phyloP scores from a whole-genome alignment of 2,888 invertebrate species.

The Alloplasta piceator region DNA sequence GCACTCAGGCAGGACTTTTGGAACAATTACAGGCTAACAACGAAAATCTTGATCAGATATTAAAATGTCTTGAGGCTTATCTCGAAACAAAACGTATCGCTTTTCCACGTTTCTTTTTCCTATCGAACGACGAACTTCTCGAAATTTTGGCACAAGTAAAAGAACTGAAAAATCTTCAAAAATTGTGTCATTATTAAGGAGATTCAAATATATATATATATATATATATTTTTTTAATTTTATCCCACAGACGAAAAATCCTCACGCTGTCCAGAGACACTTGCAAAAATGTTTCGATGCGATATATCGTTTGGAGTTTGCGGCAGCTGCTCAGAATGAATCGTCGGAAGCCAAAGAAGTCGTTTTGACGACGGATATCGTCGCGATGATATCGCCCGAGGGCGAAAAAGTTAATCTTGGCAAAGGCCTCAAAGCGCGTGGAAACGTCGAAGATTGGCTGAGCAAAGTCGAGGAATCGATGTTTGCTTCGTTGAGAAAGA shows the following conservation, averaged over 20 bases:
- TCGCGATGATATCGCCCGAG: slow-evolving; percentile 96
- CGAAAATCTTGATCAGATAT: slow-evolving; percentile 92
- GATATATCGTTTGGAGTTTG: slow-evolving; percentile 91
- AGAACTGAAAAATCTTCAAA: no score
- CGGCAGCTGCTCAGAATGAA: slow-evolving; percentile 85
- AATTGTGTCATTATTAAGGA: no score
- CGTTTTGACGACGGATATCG: slow-evolving; percentile 91
- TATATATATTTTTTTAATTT: no score
- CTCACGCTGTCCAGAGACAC: slow-evolving; percentile 95
- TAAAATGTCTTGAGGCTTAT: slow-evolving; percentile 95
- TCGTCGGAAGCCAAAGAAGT: slow-evolving; percentile 82
- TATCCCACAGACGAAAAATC: slow-evolving; percentile 91
- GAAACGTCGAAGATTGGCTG: slow-evolving; percentile 96
- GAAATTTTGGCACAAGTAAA: slow-evolving; percentile 94
- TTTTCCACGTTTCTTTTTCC: slow-evolving; percentile 95
- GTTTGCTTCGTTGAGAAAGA: slow-evolving; percentile 90
- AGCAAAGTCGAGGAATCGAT: slow-evolving; percentile 96
- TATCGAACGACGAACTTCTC: slow-evolving; percentile 94
- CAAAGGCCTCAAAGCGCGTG: slow-evolving; percentile 93
- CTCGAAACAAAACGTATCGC: slow-evolving; percentile 94
- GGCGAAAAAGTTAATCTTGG: slow-evolving; percentile 91
- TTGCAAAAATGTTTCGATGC: slow-evolving; percentile 95
- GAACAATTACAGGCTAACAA: slow-evolving; percentile 90
- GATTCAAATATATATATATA: no score
- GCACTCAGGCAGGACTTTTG: slow-evolving; percentile 89